These are phyloP conservation scores for Anoncus sp. DNA, from an alignment of 2,888 invertebrate species.

Conservation along the genomic window DNA sequence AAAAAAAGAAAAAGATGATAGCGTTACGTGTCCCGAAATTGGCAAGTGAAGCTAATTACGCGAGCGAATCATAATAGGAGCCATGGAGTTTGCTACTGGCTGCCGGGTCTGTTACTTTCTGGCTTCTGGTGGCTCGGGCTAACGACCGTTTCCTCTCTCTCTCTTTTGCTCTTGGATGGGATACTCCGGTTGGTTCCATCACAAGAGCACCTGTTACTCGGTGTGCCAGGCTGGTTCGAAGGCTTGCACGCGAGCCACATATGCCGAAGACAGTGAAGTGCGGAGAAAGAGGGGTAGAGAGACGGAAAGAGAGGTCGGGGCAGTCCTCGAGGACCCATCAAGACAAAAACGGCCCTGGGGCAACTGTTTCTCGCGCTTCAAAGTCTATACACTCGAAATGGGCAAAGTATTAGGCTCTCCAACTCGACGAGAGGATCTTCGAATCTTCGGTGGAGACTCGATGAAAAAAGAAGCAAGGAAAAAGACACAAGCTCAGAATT, in stretches of 20 bases:
- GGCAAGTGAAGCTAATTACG: constrained; percentile 1
- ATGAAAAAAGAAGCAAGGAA: too few relatives aligned
- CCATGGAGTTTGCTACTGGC: constrained; percentile 62
- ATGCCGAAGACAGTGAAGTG: constrained; percentile 72
- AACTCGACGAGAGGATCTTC: constrained; percentile 72
- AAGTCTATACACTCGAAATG: constrained; percentile 15
- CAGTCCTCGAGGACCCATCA: constrained; percentile 12
- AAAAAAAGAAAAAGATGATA: not conserved
- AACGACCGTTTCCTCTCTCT: constrained; percentile 79
- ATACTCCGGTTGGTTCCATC: constrained; percentile 46
- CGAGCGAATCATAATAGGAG: constrained; percentile 72
- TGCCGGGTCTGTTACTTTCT: constrained; percentile 10
- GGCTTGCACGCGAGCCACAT: constrained; percentile 80
- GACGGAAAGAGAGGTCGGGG: constrained; percentile 27
- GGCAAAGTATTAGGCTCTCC: constrained; percentile 69
- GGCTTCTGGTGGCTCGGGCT: constrained; percentile 68
- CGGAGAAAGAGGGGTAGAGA: constrained; percentile 24
- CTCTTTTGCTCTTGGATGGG: constrained; percentile 7
- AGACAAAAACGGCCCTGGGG: constrained; percentile 59
- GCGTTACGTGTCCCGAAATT: constrained; percentile 64
- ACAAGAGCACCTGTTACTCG: constrained; percentile 78
- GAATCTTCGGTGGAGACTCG: constrained; percentile 64
- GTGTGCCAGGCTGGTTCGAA: constrained; percentile 71
- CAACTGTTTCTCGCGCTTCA: constrained; percentile 51
- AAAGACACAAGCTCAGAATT: too few relatives aligned